A percentile compares a stretch with the other conserved stretches of the same genome.
phyloP scores from a whole-genome alignment of 2,888 invertebrate species.

The Conchocele bisecta region DNA sequence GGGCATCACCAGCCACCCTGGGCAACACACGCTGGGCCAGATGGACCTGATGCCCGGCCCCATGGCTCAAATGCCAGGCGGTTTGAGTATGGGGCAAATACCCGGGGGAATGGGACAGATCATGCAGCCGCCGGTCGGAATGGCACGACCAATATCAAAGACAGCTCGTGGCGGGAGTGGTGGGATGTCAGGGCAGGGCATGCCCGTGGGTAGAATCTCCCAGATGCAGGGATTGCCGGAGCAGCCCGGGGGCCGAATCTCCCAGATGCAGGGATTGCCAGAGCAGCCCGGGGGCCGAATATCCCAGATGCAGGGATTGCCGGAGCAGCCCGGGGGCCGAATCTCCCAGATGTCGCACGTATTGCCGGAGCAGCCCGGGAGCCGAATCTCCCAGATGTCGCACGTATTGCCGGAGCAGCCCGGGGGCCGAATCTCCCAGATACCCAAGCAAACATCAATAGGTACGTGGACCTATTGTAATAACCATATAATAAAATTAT shows the following conservation, averaged over 20 bases:
- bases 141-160: conserved; percentile 70
- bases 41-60: conserved; percentile 31
- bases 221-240: no score
- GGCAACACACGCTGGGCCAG: conserved; percentile 34
- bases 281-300: neutral
- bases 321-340: neutral
- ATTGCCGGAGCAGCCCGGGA: conserved; percentile 30
- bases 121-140: conserved; percentile 67
- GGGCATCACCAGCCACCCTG: conserved; percentile 6
- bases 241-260: neutral
- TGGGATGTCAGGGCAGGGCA: conserved; percentile 35
- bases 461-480: no score
- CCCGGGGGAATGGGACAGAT: conserved; percentile 48
- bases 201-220: conserved; percentile 33
- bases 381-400: conserved; percentile 36
- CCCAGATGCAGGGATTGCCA: no score
- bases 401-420: no score
- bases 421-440: neutral
- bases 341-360: conserved; percentile 17
- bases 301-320: conserved; percentile 10
- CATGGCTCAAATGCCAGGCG: conserved; percentile 32
- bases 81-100: conserved; percentile 29
- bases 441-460: conserved; percentile 6
- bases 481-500: no score
- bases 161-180: conserved; percentile 19